Evolutionary conservation across 2,797 vertebrate genomes (phyloP).

Genomic region (Danio choprae): DNA sequence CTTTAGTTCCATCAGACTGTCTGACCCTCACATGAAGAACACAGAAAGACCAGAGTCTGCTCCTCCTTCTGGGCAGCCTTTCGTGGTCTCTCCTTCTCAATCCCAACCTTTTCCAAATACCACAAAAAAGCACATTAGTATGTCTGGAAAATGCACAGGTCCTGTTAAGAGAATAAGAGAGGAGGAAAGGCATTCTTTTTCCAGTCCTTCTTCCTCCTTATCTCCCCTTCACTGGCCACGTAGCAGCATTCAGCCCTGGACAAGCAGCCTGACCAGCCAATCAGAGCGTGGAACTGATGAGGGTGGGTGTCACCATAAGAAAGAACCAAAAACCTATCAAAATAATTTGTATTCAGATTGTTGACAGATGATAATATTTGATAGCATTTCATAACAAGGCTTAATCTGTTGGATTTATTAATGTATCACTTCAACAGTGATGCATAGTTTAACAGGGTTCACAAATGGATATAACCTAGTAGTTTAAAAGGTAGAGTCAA

Average conservation of each 20-base stretch:
- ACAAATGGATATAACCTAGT: too few species aligned
- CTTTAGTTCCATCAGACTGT: conserved; percentile 42
- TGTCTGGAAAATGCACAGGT: conserved; percentile 29
- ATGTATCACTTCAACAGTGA: too few species aligned
- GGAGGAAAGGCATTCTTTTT: conserved; percentile 34
- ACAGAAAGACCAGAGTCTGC: conserved; percentile 34
- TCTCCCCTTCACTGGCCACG: conserved; percentile 64
- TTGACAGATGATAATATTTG: too few species aligned
- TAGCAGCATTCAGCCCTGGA: conserved; percentile 49
- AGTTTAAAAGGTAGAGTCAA: too few species aligned
- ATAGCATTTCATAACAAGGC: too few species aligned
- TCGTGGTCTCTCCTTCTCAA: conserved; percentile 15
- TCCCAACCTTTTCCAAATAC: conserved; percentile 6
- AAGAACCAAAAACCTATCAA: background rate
- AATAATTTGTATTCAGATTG: too few species aligned
- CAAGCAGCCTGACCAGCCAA: conserved; percentile 63
- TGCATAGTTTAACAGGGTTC: too few species aligned
- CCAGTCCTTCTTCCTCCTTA: conserved; percentile 47
- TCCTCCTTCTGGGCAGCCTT: conserved; percentile 33
- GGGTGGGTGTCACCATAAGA: conserved; percentile 57
- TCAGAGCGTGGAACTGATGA: conserved; percentile 60
- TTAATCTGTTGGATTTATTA: too few species aligned
- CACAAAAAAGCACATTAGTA: background rate
- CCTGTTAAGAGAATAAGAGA: conserved; percentile 34
- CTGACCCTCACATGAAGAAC: conserved; percentile 44